Conservation (phyloP, 1,140 invertebrate genomes). For the Drosophila triauraria region DNA sequence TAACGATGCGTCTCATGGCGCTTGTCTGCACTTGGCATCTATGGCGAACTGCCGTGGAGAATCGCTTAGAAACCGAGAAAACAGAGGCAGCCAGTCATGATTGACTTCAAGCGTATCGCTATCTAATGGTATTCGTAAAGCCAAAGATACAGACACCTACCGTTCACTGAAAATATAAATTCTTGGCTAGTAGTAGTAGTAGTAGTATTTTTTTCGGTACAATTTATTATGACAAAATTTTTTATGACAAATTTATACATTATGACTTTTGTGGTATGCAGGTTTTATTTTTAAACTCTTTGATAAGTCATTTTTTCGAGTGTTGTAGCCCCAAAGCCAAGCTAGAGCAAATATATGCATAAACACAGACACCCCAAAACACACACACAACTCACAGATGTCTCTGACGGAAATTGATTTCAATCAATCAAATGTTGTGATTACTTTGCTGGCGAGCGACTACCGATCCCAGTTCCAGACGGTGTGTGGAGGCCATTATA, state of each 20-base stretch:
- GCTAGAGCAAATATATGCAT: constrained; percentile 69
- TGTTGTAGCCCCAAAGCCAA: constrained; percentile 37
- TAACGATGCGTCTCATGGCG: constrained; percentile 18
- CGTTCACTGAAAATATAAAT: constrained; percentile 10
- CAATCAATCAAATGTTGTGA: constrained; percentile 84
- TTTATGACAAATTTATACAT: too few species aligned
- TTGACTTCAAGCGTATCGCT: constrained; percentile 72
- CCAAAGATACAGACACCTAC: constrained; percentile 28
- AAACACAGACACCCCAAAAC: constrained; percentile 24
- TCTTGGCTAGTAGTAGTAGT: background rate
- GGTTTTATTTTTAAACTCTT: too few species aligned
- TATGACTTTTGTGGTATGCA: too few species aligned
- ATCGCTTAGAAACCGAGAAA: constrained; percentile 16
- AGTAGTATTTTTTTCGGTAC: too few species aligned
- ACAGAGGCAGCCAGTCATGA: constrained; percentile 2
- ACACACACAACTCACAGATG: constrained; percentile 35
- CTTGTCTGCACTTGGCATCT: constrained; percentile 54
- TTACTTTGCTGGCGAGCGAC: constrained; percentile 70
- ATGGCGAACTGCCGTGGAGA: constrained; percentile 23
- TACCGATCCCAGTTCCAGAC: constrained; percentile 13
- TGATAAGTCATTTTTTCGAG: background rate
- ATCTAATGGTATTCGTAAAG: too few species aligned
- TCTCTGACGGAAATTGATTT: constrained; percentile 82
- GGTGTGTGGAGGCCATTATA: constrained; percentile 71
- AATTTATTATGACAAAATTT: too few species aligned